These are phyloP conservation scores for Struthidea cinerea DNA, from an alignment of 2,113 vertebrate species.

Conservation along the genomic window DNA sequence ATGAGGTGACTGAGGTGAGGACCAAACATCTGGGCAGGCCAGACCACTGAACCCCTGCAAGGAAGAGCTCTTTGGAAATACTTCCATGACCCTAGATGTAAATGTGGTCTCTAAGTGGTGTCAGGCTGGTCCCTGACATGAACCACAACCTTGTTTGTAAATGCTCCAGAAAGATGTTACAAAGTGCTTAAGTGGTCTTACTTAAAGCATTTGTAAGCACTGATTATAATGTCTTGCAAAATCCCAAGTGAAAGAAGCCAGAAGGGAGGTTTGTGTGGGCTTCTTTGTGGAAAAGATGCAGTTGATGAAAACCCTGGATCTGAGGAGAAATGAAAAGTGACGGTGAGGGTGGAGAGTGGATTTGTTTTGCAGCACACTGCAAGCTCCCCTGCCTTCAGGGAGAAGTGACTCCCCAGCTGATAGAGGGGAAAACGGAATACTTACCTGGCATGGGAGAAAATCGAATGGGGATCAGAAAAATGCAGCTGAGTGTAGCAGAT, in stretches of 20 bases:
- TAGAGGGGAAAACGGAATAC: not conserved
- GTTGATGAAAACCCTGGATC: not conserved
- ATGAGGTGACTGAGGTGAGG: fast-evolving
- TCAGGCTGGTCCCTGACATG: fast-evolving
- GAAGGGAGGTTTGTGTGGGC: not conserved
- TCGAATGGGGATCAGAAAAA: fast-evolving
- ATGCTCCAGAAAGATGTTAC: not conserved
- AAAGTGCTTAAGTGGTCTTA: not conserved
- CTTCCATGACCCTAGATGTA: not conserved
- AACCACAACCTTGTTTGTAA: not conserved
- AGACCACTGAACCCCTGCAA: not conserved
- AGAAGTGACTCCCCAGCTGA: fast-evolving
- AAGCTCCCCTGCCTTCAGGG: not conserved
- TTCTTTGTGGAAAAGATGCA: not conserved
- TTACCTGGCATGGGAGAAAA: not conserved
- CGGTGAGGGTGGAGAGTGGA: not conserved
- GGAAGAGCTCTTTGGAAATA: not conserved
- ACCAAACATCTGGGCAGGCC: not conserved
- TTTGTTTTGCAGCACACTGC: not conserved
- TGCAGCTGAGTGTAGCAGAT: not conserved
- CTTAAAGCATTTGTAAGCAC: not conserved
- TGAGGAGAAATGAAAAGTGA: not conserved
- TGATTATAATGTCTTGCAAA: not conserved
- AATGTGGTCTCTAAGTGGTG: not conserved
- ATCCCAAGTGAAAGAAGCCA: not conserved